Evolutionary conservation across 2,113 vertebrate genomes (phyloP), one percentile per base, ranked within the genome.

Genomic region (Pedionomus torquatus): DNA sequence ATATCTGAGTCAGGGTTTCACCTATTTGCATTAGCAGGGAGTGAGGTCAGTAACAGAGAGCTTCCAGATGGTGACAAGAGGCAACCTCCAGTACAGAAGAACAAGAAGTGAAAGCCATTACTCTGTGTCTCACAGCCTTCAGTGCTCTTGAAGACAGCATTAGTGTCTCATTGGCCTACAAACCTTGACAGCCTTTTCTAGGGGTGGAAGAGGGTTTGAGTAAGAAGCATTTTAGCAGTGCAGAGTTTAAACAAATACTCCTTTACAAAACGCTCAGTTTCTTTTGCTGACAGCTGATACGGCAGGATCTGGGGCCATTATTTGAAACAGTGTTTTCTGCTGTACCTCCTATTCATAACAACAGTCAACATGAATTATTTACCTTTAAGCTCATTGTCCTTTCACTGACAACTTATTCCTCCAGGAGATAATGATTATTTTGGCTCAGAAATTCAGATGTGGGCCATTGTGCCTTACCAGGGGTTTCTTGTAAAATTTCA

Each of bases 301-400:
- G 15, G 37, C 26, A 77, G 51, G 37, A 92, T 77, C 65, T 33
- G 19, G 49, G 18, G 71, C 3, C 25, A 30, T 55, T 83, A 25
- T 54, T 64, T 84, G 12, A 49, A 92, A 68, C 0, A 13, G 11
- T 16, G 11, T 92, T 88, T 93, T 46, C 35, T 77, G 31, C 20
- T 70, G 28, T 49, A 65, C 3, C 8, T 78, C 49, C 93, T 86
- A 21, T 46, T 83, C 54, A 19, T 58, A 77, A 37, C 52, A 90
- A 63, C 24, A 63, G 49, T 63, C 55, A 85, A 43, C n/a, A 51
- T 60, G 9, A 94, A 96, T 89, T 93, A 83, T 87, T 96, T 86
- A 83, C 41, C 7, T 80, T 55, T 51, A 70, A 52, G 33, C 6
- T 94, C 26, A 28, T 71, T 87, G 41, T 48, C 23, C 80, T 91